Percentiles rank a stretch among this genome's conserved stretches.
These are phyloP conservation scores for Drosophila nigrodunni DNA, from an alignment of 1,140 invertebrate genomes.

Conservation along the genomic window DNA sequence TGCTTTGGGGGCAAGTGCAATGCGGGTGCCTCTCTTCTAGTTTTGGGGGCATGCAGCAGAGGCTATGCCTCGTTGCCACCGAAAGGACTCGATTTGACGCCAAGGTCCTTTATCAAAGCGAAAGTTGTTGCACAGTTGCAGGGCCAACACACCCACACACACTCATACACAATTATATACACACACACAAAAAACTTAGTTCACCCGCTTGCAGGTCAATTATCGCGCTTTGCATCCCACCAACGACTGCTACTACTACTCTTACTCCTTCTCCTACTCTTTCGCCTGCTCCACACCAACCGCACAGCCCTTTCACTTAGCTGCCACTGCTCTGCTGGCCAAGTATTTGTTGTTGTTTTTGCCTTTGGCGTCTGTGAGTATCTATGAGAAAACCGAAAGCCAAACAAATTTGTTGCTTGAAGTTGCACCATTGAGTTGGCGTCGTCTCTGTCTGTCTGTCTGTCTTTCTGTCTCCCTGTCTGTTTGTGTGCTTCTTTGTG, in stretches of 20 bases:
- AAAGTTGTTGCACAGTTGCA: slow-evolving; percentile 79
- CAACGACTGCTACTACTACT: slow-evolving; percentile 38
- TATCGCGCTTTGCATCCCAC: slow-evolving; percentile 76
- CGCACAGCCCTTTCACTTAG: neutral
- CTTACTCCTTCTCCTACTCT: neutral
- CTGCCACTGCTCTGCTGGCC: neutral
- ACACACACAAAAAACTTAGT: slow-evolving; percentile 35
- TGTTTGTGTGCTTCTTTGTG: neutral
- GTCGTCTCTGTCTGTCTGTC: slow-evolving; percentile 20
- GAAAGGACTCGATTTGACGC: slow-evolving; percentile 75
- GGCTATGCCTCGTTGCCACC: slow-evolving; percentile 66
- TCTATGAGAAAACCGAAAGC: slow-evolving; percentile 54
- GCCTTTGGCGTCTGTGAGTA: slow-evolving; percentile 42
- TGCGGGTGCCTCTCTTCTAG: slow-evolving; percentile 32
- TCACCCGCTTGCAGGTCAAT: slow-evolving; percentile 71
- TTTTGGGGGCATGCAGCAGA: slow-evolving; percentile 47
- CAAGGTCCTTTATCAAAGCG: slow-evolving; percentile 79
- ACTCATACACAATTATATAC: slow-evolving; percentile 1
- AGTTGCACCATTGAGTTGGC: slow-evolving; percentile 69
- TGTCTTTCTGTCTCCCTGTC: slow-evolving; percentile 4
- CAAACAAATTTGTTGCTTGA: slow-evolving; percentile 75
- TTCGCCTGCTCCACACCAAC: neutral
- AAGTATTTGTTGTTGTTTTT: slow-evolving; percentile 22
- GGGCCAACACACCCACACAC: slow-evolving; percentile 44
- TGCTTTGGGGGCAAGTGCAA: slow-evolving; percentile 42